A percentile compares a stretch with the other conserved stretches of the same genome.
phyloP scores from a whole-genome alignment of 2,113 vertebrate species.

The Podarcis muralis region DNA sequence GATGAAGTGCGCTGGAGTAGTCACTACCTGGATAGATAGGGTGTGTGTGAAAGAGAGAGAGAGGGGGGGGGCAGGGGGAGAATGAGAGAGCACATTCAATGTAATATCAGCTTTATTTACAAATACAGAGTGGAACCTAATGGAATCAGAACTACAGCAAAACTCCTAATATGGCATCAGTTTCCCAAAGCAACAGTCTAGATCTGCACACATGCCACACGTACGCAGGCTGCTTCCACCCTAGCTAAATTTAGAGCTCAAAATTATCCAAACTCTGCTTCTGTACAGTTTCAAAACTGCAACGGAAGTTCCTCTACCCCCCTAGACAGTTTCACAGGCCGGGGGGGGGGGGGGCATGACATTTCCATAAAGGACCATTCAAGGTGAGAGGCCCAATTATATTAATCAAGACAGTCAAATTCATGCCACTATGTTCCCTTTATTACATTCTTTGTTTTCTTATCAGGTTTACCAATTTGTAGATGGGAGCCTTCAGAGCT shows the following conservation, averaged over 20 bases:
- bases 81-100: not conserved
- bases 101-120: not conserved
- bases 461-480: not conserved
- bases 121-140: not conserved
- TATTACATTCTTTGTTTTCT: not conserved
- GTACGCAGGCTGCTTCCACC: not conserved
- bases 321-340: not conserved
- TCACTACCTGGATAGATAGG: not conserved
- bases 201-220: too few species aligned
- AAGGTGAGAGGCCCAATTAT: not conserved
- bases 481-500: not conserved
- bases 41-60: too few species aligned
- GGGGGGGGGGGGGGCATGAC: not conserved
- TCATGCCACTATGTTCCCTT: not conserved
- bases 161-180: not conserved
- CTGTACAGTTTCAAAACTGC: not conserved
- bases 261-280: not conserved
- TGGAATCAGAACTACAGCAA: not conserved
- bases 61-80: not conserved
- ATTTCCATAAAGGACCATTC: not conserved
- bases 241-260: not conserved
- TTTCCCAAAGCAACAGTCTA: not conserved
- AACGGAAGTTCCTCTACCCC: not conserved
- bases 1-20: not conserved
- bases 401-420: not conserved